Evolutionary conservation across 2,113 vertebrate species (phyloP).

Genomic region (Cottus gobio): DNA sequence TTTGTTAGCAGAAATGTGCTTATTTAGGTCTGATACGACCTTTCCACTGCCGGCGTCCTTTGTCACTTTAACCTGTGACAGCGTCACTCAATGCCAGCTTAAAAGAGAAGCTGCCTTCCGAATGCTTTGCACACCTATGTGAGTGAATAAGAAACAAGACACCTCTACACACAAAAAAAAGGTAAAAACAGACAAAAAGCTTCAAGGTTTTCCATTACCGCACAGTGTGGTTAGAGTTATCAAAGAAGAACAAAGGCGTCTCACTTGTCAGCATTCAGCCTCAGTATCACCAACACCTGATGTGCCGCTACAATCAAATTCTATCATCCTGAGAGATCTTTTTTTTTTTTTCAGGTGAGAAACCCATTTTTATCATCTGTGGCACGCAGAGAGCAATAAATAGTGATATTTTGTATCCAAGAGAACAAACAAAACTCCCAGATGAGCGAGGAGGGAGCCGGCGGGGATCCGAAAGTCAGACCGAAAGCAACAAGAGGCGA

Average conservation of each 20-base stretch:
- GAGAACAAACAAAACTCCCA: constrained; percentile 7
- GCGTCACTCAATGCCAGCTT: neutral
- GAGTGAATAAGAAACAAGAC: neutral
- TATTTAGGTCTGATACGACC: neutral
- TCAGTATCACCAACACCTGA: neutral
- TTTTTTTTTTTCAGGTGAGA: constrained; percentile 1
- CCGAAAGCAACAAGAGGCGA: neutral
- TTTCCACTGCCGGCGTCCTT: too few species aligned
- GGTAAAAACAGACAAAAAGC: neutral
- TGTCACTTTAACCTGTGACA: neutral
- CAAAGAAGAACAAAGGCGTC: neutral
- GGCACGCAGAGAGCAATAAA: constrained; percentile 7
- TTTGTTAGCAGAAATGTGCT: too few species aligned
- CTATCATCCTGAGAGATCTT: constrained; percentile 5
- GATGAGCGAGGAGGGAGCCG: neutral
- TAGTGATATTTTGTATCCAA: constrained; percentile 15
- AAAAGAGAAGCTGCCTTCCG: neutral
- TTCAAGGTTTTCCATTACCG: neutral
- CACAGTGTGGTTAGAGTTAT: neutral
- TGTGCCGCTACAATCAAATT: constrained; percentile 19
- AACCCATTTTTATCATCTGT: constrained; percentile 12
- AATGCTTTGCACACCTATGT: neutral
- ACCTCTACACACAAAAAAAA: neutral
- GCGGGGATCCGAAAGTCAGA: constrained; percentile 22
- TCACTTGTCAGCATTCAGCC: constrained; percentile 9